Evolutionary conservation across 2,888 invertebrate genomes (phyloP), one percentile per base, ranked within the genome.

Genomic region (Lasioglossum malachurum): DNA sequence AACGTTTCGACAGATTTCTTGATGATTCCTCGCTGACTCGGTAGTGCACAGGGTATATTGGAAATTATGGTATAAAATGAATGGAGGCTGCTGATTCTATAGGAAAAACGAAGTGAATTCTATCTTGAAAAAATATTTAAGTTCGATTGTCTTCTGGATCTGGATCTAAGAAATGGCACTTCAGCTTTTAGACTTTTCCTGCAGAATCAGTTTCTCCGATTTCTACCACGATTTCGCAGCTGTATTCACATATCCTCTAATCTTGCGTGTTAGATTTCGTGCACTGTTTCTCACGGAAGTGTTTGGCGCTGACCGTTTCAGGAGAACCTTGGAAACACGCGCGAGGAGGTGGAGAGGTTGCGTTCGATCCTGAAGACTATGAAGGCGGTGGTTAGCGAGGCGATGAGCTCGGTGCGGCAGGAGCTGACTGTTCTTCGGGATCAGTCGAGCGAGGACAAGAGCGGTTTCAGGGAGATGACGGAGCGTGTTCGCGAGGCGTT

Each of bases 311-410:
- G 41, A 27, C 35, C 53, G 89, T 96, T 97, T 89, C 96, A 97
- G 97, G 97, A 97, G 87, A 98, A 97, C 94, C 96, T 97, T 92
- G 97, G 97, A 81, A 96, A 96, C 8, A 97, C 97, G 80, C 96
- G 96, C 93, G 96, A 96, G 83, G 97, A 97, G 93, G 96, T 97
- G 86, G 97, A 97, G 87, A 96, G 96, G 91, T 95, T 97, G 83
- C 93, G 92, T 0, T 90, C 89, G 3, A 87, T 94, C 16, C 79
- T 95, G 78, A 91, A 92, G 38, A 93, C 92, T 16, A 88, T 94
- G 90, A 94, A 94, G 80, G 81, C 82, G 4, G 88, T 94, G 4
- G 91, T 94, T 14, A 89, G 78, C 82, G 94, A 94, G 19, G 90
- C 94, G 0, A 83, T 95, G 78, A 76, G 82, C 5, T 86, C 96